Evolutionary conservation across 2,113 vertebrate genomes (phyloP).

Genomic region (Centropus bengalensis): DNA sequence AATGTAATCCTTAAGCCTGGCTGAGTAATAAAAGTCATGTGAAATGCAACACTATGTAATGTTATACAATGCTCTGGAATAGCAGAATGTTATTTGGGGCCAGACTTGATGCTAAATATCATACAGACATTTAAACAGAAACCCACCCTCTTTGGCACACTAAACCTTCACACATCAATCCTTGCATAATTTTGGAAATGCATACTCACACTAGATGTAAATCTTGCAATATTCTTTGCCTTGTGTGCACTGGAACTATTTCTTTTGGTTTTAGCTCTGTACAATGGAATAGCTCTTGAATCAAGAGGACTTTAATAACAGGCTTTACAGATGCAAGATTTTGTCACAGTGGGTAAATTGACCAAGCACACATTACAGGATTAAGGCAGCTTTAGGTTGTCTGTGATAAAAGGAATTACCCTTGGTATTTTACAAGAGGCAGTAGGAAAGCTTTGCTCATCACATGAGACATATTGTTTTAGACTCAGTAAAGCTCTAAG

Average conservation of each 20-base stretch:
- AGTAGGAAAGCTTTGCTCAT: conserved; percentile 52
- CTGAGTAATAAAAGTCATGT: conserved; percentile 47
- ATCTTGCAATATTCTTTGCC: background rate
- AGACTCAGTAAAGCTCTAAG: background rate
- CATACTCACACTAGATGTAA: background rate
- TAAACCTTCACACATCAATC: background rate
- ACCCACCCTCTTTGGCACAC: conserved; percentile 36
- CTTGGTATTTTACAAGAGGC: background rate
- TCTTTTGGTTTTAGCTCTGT: conserved; percentile 1
- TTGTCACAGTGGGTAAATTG: conserved; percentile 41
- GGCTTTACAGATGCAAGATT: conserved; percentile 9
- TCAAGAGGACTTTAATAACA: conserved; percentile 6
- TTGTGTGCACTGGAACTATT: conserved; percentile 20
- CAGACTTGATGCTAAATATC: conserved; percentile 48
- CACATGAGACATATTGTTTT: background rate
- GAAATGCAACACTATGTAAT: conserved; percentile 28
- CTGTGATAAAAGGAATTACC: conserved; percentile 36
- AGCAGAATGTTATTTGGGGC: conserved; percentile 33
- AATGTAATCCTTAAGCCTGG: conserved; percentile 1
- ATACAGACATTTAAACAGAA: conserved; percentile 36
- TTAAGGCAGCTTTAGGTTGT: conserved; percentile 42
- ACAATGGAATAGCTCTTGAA: conserved; percentile 21
- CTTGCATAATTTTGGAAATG: conserved; percentile 36
- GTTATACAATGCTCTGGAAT: conserved; percentile 31
- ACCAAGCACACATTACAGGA: conserved; percentile 20